Evolutionary conservation across 2,113 vertebrate genomes (phyloP).

Genomic region (Thunnus maccoyii): DNA sequence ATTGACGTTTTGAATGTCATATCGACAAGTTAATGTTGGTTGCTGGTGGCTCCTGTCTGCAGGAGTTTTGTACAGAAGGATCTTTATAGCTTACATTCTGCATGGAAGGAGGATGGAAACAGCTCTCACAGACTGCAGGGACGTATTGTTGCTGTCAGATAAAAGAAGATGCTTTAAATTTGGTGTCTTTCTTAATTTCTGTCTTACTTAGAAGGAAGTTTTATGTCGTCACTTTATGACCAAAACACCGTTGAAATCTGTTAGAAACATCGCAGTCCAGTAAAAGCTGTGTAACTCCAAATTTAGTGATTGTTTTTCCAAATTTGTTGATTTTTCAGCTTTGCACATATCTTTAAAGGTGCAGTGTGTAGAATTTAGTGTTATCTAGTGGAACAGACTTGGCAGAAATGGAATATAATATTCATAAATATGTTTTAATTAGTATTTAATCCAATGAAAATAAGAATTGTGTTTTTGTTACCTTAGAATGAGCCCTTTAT

Average conservation of each 20-base stretch:
- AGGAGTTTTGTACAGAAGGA: slow-evolving; percentile 35
- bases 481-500: no score
- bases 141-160: slow-evolving; percentile 39
- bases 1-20: slow-evolving; percentile 52
- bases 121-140: slow-evolving; percentile 17
- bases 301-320: no score
- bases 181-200: slow-evolving; percentile 7
- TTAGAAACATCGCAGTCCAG: background rate
- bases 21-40: slow-evolving; percentile 56
- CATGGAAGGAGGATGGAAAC: slow-evolving; percentile 8
- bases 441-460: no score
- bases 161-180: background rate
- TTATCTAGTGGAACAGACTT: no score
- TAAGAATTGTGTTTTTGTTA: no score
- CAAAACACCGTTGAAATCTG: background rate
- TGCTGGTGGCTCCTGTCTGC: slow-evolving; percentile 21
- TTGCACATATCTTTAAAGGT: no score
- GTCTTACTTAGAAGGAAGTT: slow-evolving; percentile 8
- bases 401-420: no score
- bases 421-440: no score
- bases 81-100: slow-evolving; percentile 38
- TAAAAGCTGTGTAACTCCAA: no score
- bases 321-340: no score
- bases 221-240: slow-evolving; percentile 1
- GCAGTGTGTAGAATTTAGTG: no score